Percentiles rank a stretch among this genome's conserved stretches.
phyloP scores from a whole-genome alignment of 2,113 vertebrate genomes.

The Phocoena sinus region DNA sequence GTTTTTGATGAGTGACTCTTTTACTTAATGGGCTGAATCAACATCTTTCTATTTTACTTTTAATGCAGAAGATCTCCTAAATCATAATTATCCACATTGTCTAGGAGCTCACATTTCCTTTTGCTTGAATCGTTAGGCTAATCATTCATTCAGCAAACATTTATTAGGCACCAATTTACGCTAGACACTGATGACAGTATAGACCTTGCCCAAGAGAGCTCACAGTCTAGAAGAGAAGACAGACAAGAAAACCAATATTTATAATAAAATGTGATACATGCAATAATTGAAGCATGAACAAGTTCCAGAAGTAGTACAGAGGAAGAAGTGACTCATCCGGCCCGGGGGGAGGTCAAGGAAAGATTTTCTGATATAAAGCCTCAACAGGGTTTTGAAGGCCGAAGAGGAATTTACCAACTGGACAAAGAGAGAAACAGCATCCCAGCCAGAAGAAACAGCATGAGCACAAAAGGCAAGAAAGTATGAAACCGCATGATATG shows the following conservation, averaged over 20 bases:
- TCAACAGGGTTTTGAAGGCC: constrained; percentile 7
- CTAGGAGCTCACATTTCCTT: constrained; percentile 8
- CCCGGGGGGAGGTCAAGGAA: neutral
- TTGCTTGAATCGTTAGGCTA: neutral
- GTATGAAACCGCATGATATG: neutral
- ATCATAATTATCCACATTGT: constrained; percentile 6
- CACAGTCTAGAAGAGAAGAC: constrained; percentile 55
- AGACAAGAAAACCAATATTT: constrained; percentile 26
- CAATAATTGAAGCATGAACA: constrained; percentile 34
- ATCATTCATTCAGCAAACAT: constrained; percentile 70
- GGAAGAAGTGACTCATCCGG: neutral
- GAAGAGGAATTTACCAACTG: constrained; percentile 12
- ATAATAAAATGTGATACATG: constrained; percentile 51
- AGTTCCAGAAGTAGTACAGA: constrained; percentile 11
- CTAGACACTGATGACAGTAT: constrained; percentile 51
- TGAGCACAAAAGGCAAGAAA: constrained; percentile 8
- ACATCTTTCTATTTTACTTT: neutral
- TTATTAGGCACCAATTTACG: constrained; percentile 52
- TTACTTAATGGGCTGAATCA: constrained; percentile 7
- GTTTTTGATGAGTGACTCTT: constrained; percentile 1
- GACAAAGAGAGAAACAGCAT: constrained; percentile 26
- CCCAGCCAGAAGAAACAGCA: neutral
- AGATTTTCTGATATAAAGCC: neutral
- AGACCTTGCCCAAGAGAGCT: constrained; percentile 60
- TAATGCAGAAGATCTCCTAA: neutral